Evolutionary conservation across 2,888 invertebrate species (phyloP).

Genomic region (Adineta ricciae): DNA sequence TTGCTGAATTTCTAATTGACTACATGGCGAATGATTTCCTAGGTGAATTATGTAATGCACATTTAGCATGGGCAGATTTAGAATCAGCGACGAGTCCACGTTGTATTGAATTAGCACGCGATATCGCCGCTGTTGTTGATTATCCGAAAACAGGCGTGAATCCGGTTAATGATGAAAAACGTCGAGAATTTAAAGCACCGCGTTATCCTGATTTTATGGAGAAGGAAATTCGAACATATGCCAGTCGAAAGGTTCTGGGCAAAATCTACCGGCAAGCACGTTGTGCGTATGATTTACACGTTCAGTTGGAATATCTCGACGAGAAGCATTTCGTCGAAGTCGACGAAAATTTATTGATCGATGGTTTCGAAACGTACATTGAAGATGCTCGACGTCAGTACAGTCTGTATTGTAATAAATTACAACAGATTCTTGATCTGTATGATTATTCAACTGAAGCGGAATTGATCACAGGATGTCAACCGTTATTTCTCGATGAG

Average conservation of each 20-base stretch:
- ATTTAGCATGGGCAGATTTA: slow-evolving; percentile 19
- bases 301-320: not conserved
- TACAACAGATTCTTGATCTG: slow-evolving; percentile 6
- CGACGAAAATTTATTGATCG: not conserved
- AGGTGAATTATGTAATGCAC: slow-evolving; percentile 22
- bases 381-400: slow-evolving; percentile 8
- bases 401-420: slow-evolving; percentile 11
- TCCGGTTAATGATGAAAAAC: slow-evolving; percentile 14
- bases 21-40: slow-evolving; percentile 20
- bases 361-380: not conserved
- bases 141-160: slow-evolving; percentile 12
- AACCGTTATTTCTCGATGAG: slow-evolving; percentile 1
- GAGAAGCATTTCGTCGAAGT: not conserved
- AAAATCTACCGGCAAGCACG: slow-evolving; percentile 11
- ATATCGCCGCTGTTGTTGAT: slow-evolving; percentile 14
- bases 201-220: slow-evolving; percentile 18
- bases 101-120: slow-evolving; percentile 2
- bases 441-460: slow-evolving; percentile 14
- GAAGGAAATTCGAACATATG: not conserved
- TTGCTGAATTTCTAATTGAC: slow-evolving; percentile 16
- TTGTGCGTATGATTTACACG: slow-evolving; percentile 3
- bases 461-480: slow-evolving; percentile 13
- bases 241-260: not conserved
- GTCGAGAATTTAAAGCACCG: slow-evolving; percentile 9
- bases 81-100: not conserved